Evolutionary conservation across 2,888 invertebrate genomes (phyloP).

Genomic region (Epinotia nisella): DNA sequence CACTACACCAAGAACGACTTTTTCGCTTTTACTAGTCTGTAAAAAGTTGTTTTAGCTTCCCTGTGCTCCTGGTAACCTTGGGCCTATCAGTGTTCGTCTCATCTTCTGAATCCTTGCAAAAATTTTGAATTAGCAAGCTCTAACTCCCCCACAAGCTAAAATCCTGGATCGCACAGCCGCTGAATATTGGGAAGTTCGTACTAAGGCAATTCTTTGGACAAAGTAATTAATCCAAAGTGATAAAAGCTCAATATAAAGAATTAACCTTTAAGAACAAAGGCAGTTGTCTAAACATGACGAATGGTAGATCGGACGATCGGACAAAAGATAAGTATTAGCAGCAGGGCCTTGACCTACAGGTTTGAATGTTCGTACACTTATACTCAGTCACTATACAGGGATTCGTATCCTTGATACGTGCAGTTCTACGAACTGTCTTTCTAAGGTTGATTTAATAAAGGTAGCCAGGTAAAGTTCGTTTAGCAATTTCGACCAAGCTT

Average conservation of each 20-base stretch:
- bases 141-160: too few relatives aligned
- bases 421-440: slow-evolving; percentile 11
- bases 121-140: too few relatives aligned
- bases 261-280: slow-evolving; percentile 45
- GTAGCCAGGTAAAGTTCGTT: not conserved
- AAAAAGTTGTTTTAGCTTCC: too few relatives aligned
- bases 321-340: slow-evolving; percentile 43
- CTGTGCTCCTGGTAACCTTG: too few relatives aligned
- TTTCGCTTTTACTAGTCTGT: too few relatives aligned
- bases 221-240: slow-evolving; percentile 34
- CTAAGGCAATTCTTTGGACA: not conserved
- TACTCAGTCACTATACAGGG: slow-evolving; percentile 12
- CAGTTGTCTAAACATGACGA: slow-evolving; percentile 52
- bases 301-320: slow-evolving; percentile 47
- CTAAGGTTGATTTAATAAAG: not conserved
- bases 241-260: slow-evolving; percentile 35
- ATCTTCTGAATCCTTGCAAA: too few relatives aligned
- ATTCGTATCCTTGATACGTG: slow-evolving; percentile 19
- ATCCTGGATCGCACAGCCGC: too few relatives aligned
- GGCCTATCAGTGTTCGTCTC: too few relatives aligned
- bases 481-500: too few relatives aligned
- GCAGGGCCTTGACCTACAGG: slow-evolving; percentile 47
- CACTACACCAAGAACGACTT: too few relatives aligned
- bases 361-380: not conserved
- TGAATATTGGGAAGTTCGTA: too few relatives aligned